Base-by-base conservation (phyloP, 2,888 invertebrate genomes). In the Fragum whitleyi region DNA sequence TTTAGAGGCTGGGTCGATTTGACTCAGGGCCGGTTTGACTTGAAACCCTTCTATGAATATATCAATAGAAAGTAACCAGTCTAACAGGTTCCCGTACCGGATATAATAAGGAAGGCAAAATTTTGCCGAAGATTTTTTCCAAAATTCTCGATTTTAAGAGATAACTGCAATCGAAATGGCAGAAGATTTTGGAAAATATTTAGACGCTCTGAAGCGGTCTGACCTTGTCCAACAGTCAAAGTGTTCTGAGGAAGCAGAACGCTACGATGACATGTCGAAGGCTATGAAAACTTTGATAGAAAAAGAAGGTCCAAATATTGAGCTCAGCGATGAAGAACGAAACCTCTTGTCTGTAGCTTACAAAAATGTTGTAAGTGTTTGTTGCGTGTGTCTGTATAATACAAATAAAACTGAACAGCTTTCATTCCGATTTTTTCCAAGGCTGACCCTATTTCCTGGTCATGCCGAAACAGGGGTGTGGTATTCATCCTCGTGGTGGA, bases 201-300 rank as follows among this genome's bases (percentile, higher is more conserved):
- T 32, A 19, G 39, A 39, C 2, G 23, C 19, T 9, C n/a, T 16
- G 53, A 32, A 19, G 11, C 26, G 51, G 29, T 5, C 2, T 16
- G 55, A 70, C 6, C 21, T 55, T 19, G 32, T 70, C 21, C 1
- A 14, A 14, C 21, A 21, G 96, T 99, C 99, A 95, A 99, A 99
- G 96, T 96, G 99, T 95, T 98, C 98, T 95, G 99, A 99, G 96
- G 99, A 99, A 95, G 98, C 99, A 88, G 99, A 99, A 95, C 96
- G 94, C 68, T 98, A 98, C 95, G 98, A 98, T 96, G 98, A 99
- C 95, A 99, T 99, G 99, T 98, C 98, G 94, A 97, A 97, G 93
- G 97, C 98, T 94, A 99, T 99, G 99, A 98, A 98, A 95, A 96
- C 97, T 94, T 98, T 98, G 93, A 98, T 98, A 94, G 98, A 98